A percentile compares a stretch with the other conserved stretches of the same genome.
These are phyloP conservation scores for Drosophila longiperda DNA, from an alignment of 2,888 invertebrate species.

Conservation along the genomic window DNA sequence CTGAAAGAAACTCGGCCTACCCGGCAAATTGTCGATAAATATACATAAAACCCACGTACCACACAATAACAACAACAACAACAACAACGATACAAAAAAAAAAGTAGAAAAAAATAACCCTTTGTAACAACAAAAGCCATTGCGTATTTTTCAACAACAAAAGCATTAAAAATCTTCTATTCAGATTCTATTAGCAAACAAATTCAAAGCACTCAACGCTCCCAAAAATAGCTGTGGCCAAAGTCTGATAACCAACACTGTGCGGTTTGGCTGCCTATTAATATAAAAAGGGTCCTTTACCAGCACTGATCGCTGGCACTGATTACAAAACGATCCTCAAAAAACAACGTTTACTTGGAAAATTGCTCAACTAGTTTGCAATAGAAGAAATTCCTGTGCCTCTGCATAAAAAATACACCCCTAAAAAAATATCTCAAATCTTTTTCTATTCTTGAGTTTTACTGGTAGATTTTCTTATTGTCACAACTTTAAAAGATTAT, in stretches of 20 bases:
- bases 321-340: slow-evolving; percentile 58
- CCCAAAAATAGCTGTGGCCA: slow-evolving; percentile 34
- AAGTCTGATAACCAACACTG: slow-evolving; percentile 43
- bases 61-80: slow-evolving; percentile 22
- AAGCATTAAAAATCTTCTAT: slow-evolving; percentile 69
- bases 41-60: slow-evolving; percentile 55
- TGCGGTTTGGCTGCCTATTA: slow-evolving; percentile 35
- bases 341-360: slow-evolving; percentile 5
- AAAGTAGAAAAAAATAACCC: slow-evolving; percentile 14
- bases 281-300: slow-evolving; percentile 16
- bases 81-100: slow-evolving; percentile 1
- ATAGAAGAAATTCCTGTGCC: slow-evolving; percentile 1
- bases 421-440: not conserved
- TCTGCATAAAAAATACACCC: not conserved
- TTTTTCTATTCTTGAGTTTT: not conserved
- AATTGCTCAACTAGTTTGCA: slow-evolving; percentile 34
- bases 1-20: slow-evolving; percentile 34
- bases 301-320: slow-evolving; percentile 43
- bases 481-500: not conserved
- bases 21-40: slow-evolving; percentile 66
- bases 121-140: slow-evolving; percentile 44
- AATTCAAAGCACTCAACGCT: slow-evolving; percentile 54
- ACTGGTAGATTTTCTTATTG: not conserved
- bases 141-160: slow-evolving; percentile 48
- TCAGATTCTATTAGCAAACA: slow-evolving; percentile 79